Base-by-base conservation (phyloP, 2,797 vertebrate species). In the Melanotaenia parkinsoni region DNA sequence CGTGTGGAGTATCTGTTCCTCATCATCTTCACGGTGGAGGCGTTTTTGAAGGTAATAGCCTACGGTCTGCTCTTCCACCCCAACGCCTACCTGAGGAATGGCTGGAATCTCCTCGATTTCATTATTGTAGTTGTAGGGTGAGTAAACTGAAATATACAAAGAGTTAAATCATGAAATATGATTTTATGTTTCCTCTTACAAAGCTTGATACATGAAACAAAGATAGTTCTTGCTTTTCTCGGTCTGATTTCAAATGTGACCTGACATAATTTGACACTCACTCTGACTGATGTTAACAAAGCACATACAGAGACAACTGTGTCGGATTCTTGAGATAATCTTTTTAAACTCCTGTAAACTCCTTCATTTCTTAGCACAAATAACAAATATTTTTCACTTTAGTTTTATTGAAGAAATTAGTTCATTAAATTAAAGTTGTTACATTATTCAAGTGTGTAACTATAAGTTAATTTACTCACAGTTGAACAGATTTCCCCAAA, bases 1-100 rank as follows among this genome's bases (percentile, higher is more conserved):
- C 96, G 96, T 74, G 98, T 99, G 95, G 98, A 99, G 93, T 99
- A 99, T 95, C 96, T 98, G 90, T 99, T 99, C 94, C 98, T 99
- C 94, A 99, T 99, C 94, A 98, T 99, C 95, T 99, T 99, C 94
- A 99, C 98, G 61, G 97, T 99, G 95, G 98, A 99, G 95, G 97
- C 98, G 76, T 99, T 99, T 94, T 96, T 99, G 90, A 99, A 99
- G 96, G 97, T 99, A 89, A 98, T 99, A 92, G 97, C 98, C 38
- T 98, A 99, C 28, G 98, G 98, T 92, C 96, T 99, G 83, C 96
- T 99, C 91, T 98, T 98, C 94, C 98, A 99, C 85, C 98, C 97
- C 82, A 99, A 99, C 70, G 97, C 97, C 86, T 99, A 99, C 95
- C 96, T 99, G 93, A 96, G 98, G 92, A 99, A 99, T 11, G 98